Evolutionary conservation across 1,140 invertebrate genomes (phyloP).

Genomic region (Oncopodura yosiiana): DNA sequence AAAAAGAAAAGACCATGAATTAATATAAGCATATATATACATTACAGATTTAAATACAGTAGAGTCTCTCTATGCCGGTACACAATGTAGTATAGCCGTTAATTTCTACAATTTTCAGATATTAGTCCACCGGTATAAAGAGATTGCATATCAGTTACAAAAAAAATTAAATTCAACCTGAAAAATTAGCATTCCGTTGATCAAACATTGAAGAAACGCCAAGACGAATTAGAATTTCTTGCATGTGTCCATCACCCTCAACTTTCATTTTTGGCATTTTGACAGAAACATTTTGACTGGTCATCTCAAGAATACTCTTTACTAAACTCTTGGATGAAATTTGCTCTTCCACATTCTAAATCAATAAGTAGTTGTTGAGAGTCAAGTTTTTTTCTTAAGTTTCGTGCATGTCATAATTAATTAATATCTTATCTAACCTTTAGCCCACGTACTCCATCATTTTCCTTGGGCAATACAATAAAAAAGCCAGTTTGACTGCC

Average conservation of each 20-base stretch:
- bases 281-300: constrained; percentile 41
- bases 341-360: constrained; percentile 42
- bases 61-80: background rate
- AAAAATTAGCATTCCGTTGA: constrained; percentile 48
- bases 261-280: constrained; percentile 58
- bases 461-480: constrained; percentile 51
- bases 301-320: constrained; percentile 29
- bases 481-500: constrained; percentile 56
- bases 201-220: constrained; percentile 53
- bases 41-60: background rate
- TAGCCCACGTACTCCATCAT: constrained; percentile 34
- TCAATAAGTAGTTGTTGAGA: constrained; percentile 14
- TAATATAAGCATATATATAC: background rate
- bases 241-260: constrained; percentile 47
- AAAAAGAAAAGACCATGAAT: background rate
- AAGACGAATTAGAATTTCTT: constrained; percentile 44
- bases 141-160: too few species aligned
- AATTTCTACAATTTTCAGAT: constrained; percentile 10
- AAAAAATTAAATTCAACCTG: constrained; percentile 40
- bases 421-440: constrained; percentile 5
- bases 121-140: too few species aligned
- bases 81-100: background rate
- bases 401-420: too few species aligned
- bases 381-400: background rate
- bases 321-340: constrained; percentile 45